Evolutionary conservation across 2,888 invertebrate species (phyloP), one percentile per base, ranked within the genome.

Genomic region (Ichneumoninae sp.): DNA sequence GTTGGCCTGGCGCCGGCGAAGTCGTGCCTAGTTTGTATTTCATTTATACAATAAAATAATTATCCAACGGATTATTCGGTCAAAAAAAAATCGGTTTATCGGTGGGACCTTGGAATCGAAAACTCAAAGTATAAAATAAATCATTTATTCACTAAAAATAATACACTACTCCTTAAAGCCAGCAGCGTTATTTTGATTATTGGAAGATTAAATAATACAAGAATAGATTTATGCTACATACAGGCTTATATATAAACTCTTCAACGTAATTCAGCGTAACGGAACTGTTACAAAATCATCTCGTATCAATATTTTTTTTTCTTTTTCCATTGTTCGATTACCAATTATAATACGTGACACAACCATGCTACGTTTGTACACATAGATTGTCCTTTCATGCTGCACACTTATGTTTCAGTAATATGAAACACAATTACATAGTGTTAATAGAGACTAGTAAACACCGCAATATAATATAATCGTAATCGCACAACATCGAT

Each of bases 131-230:
- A 90, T 89, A 91, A 40, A 40, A 40, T 40, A 40, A 91, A 91
- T 87, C 85, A 89, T 91, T 91, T 91, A 91, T 91, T 91, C 89
- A 89, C 79, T 91, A 47, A 91, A 91, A 91, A 90, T 91, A 90
- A 90, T 90, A 90, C 90, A 89, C 89, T 87, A 87, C 89, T 83
- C 87, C 83, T 89, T 89, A 83, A 57, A 88, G 86, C 33, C 66
- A 71, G 78, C 78, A 60, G 66, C 54, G 19, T 68, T 74, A 85
- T 79, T 86, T 87, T 86, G 85, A 88, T 89, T 86, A 87, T 85
- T 88, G 90, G 89, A 90, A 90, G 89, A 89, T 87, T 85, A 86
- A 90, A 89, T 86, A 83, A 87, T 86, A 85, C 71, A 76, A 77
- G 70, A 83, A 77, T 81, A 75, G 30, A 83, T 30, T 77, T 75